Percentiles rank a stretch among this genome's conserved stretches.
These are phyloP conservation scores for Ectemnius lituratus DNA, from an alignment of 2,888 invertebrate genomes.

Conservation along the genomic window DNA sequence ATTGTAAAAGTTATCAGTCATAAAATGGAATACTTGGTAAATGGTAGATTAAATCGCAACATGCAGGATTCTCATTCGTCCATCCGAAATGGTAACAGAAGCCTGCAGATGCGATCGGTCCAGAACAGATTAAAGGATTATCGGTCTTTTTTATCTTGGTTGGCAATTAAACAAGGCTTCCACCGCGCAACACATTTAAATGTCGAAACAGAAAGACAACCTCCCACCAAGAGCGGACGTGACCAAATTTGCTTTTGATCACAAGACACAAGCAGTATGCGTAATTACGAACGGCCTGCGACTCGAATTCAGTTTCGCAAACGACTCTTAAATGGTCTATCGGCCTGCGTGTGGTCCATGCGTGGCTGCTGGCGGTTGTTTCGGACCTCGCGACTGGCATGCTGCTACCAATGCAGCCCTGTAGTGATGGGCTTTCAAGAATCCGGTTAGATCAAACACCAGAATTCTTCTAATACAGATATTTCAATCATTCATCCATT, in stretches of 20 bases:
- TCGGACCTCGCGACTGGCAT: conserved; percentile 35
- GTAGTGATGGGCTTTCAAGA: conserved; percentile 21
- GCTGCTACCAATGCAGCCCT: conserved; percentile 8
- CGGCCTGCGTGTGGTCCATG: conserved; percentile 57
- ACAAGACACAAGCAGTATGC: conserved; percentile 34
- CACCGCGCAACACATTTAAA: conserved; percentile 13
- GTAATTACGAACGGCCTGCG: conserved; percentile 44
- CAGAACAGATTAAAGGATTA: conserved; percentile 23
- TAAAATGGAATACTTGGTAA: neutral
- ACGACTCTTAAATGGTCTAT: conserved; percentile 52
- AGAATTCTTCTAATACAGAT: no score
- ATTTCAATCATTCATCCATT: no score
- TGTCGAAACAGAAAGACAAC: neutral
- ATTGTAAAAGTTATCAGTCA: conserved; percentile 1
- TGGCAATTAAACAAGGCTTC: conserved; percentile 26
- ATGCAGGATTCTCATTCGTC: neutral
- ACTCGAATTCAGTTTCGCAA: conserved; percentile 55
- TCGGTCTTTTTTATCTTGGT: conserved; percentile 29
- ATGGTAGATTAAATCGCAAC: neutral
- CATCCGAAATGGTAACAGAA: conserved; percentile 23
- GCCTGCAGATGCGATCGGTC: conserved; percentile 7
- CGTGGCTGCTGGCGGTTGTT: conserved; percentile 53
- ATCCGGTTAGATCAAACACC: no score
- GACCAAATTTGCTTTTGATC: conserved; percentile 41
- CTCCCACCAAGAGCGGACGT: neutral